Evolutionary conservation across 37 sponge, comb jelly and placozoan genomes (phyloP), one percentile per base, ranked within the genome.

Genomic region (Diacarnus erythraeanus): DNA sequence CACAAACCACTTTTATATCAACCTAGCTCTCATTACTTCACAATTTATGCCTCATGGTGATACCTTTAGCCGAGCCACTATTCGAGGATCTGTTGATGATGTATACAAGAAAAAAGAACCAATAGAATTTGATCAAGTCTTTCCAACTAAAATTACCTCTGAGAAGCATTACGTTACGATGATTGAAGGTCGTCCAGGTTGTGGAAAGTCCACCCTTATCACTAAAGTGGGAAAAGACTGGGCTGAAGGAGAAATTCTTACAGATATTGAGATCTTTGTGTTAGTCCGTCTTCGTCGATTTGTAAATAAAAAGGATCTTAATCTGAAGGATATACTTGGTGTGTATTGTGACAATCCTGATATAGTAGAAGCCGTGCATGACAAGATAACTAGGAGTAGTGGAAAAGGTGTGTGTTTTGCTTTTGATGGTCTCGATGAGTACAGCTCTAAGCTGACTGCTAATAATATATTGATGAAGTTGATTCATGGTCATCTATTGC

Each of bases 341-440:
- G 1, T 44, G 21, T 75, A 64, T 40, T 31, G 63, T 23, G 5
- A n/a, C 6, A 40, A 58, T 29, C 23, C 42, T 26, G 20, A n/a
- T 18, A 30, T 59, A 8, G 54, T 82, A 1, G 17, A 37, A 22
- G 41, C 38, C 0, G n/a, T 84, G 40, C 26, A 26, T 38, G 25
- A 56, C 1, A 59, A n/a, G 59, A 58, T 84, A 25, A 39, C 51
- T 18, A 17, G 47, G 41, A 57, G 23, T 30, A 71, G 23, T 5
- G 87, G 87, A 12, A 25, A 79, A 74, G 76, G 76, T 2, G 67
- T 86, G 25, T 79, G 80, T 60, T 75, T 86, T 44, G 71, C 59
- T 41, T 67, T 86, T 3, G 87, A 86, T 75, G 87, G 87, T 27
- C 54, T 86, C 17, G 87, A 86, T 80, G 87, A 86, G 59, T 86